Evolutionary conservation across 2,888 invertebrate genomes (phyloP), one percentile per base, ranked within the genome.

Genomic region (Drosophila ezoana): DNA sequence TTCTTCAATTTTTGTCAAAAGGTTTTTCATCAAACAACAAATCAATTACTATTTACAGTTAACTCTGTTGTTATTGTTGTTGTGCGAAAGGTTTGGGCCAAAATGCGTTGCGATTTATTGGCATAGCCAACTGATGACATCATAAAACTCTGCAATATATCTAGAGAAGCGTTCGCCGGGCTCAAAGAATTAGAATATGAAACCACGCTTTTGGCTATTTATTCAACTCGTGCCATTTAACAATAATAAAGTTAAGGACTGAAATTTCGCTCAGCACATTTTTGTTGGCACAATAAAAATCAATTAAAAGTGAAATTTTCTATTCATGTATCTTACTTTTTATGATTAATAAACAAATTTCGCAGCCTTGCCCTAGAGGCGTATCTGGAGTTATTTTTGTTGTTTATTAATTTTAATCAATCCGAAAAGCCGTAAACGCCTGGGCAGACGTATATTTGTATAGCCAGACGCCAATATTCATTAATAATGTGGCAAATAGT

Each of bases 301-400:
- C 89, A 86, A 85, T 85, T 85, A 85, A 89, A 79, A 74, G 68
- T 58, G 67, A 79, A 79, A 87, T 76, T 75, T 54, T 18, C 10
- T 57, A 33, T 54, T 38, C 53, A 70, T 60, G 52, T 5, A 32
- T 4, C 61, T 54, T 20, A 23, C 49, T 33, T 45, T 3, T 20
- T 20, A 60, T 60, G 63, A 58, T 74, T 61, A 76, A 79, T 76
- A 64, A 72, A 78, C 53, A 52, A 64, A 70, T 70, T 78, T 77
- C 5, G 37, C 20, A 72, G 62, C 41, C 43, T 32, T 54, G 61
- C 52, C 41, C 23, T n/a, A 16, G 23, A 58, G 68, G 48, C 63
- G 49, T 59, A 40, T 37, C 33, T 58, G 41, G 51, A 37, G 32
- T 20, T 54, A 48, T 48, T 38, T 10, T 43, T 37, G 16, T 41